Conservation (phyloP, 2,888 invertebrate species). For the Pegoplata infirma region DNA sequence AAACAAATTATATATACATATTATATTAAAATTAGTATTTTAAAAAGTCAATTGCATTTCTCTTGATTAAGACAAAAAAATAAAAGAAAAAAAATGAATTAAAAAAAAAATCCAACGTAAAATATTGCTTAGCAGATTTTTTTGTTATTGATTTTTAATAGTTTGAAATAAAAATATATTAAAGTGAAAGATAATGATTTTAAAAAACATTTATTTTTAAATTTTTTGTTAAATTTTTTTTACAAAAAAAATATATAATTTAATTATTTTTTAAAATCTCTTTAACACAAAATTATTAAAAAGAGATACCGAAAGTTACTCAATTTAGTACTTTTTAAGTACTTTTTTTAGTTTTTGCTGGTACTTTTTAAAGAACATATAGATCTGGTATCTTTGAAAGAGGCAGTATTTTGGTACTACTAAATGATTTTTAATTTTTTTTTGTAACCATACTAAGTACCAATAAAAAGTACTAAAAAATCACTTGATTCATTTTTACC, state of each 20-base stretch:
- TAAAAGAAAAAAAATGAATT: conserved; percentile 1
- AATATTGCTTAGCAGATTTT: not conserved
- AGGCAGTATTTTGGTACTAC: too few relatives aligned
- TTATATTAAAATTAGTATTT: conserved; percentile 58
- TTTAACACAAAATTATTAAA: not conserved
- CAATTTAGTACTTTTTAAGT: too few relatives aligned
- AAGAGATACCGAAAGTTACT: too few relatives aligned
- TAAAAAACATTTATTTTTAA: not conserved
- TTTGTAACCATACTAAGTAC: too few relatives aligned
- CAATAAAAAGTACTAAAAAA: too few relatives aligned
- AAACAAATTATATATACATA: conserved; percentile 49
- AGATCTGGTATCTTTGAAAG: too few relatives aligned
- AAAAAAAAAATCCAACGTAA: conserved; percentile 1
- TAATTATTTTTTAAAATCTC: not conserved
- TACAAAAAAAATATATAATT: not conserved
- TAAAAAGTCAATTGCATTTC: conserved; percentile 63
- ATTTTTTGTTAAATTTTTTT: not conserved
- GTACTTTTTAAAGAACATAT: too few relatives aligned
- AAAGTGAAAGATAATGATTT: not conserved
- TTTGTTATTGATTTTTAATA: not conserved
- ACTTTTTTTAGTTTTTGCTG: too few relatives aligned
- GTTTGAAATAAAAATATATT: not conserved
- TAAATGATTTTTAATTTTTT: too few relatives aligned
- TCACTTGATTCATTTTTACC: too few relatives aligned
- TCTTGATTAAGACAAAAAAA: conserved; percentile 56